Conservation (phyloP, 2,888 invertebrate genomes). For the Apomyelois bistriatella region DNA sequence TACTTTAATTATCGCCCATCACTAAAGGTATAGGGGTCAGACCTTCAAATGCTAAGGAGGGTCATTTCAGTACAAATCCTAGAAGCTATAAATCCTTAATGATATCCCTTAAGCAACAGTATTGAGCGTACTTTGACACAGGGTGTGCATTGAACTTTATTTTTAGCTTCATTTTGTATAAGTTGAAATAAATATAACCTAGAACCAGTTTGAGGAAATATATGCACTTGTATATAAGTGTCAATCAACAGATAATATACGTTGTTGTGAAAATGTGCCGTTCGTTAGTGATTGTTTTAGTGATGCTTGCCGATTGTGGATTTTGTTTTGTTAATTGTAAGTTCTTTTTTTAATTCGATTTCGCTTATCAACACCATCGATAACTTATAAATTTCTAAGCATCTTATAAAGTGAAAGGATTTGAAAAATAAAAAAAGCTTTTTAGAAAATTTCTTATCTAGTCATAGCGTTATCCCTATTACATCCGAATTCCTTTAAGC, state of each 20-base stretch:
- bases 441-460: too few species aligned
- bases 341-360: too few species aligned
- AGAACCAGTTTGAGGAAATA: conserved; percentile 42
- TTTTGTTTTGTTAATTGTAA: conserved; percentile 65
- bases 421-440: too few species aligned
- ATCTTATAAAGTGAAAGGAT: too few species aligned
- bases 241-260: conserved; percentile 30
- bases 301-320: conserved; percentile 43
- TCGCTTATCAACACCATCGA: too few species aligned
- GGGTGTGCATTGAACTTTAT: conserved; percentile 24
- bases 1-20: conserved; percentile 30
- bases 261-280: conserved; percentile 51
- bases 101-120: conserved; percentile 55
- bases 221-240: conserved; percentile 32
- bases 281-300: conserved; percentile 32
- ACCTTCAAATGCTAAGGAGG: conserved; percentile 66
- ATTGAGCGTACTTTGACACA: conserved; percentile 47
- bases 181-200: conserved; percentile 33
- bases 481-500: too few species aligned
- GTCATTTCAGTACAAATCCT: conserved; percentile 66
- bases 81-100: conserved; percentile 71
- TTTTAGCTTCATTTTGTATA: conserved; percentile 22
- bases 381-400: too few species aligned
- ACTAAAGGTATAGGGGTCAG: conserved; percentile 69
- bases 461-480: too few species aligned